These are phyloP conservation scores for Dryoscopus gambensis DNA, from an alignment of 2,113 vertebrate species.

Conservation along the genomic window DNA sequence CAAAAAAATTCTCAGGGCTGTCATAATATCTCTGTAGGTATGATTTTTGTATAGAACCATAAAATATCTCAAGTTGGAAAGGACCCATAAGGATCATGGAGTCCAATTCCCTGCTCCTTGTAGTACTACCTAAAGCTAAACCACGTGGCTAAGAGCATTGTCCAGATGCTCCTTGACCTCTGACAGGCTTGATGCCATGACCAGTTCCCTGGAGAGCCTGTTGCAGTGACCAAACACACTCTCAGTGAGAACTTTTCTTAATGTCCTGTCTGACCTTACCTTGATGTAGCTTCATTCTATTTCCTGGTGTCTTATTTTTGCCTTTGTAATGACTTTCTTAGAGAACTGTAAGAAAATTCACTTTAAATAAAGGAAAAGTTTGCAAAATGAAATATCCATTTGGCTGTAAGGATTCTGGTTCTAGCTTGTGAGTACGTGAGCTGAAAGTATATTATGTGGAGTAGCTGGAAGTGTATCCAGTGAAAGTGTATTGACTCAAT, in stretches of 20 bases:
- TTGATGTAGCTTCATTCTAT: neutral
- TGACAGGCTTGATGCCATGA: neutral
- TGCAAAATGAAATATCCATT: neutral
- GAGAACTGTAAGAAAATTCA: neutral
- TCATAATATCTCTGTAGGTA: neutral
- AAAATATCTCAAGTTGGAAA: neutral
- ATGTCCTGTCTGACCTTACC: neutral
- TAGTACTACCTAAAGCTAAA: neutral
- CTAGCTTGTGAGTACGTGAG: neutral
- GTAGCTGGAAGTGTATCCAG: neutral
- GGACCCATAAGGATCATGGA: neutral
- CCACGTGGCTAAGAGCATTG: neutral
- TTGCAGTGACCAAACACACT: neutral
- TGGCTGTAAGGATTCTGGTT: neutral
- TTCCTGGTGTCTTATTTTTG: neutral
- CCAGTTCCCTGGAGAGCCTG: neutral
- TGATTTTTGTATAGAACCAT: neutral
- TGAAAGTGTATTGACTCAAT: neutral
- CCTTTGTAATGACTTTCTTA: neutral
- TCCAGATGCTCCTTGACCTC: neutral
- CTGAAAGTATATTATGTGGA: neutral
- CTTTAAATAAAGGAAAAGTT: neutral
- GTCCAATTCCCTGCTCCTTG: neutral
- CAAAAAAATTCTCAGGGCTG: neutral
- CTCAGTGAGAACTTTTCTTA: neutral